A percentile compares a stretch with the other conserved stretches of the same genome.
Conservation (phyloP, 1,140 invertebrate species). For the Caenorhabditis briggsae region DNA sequence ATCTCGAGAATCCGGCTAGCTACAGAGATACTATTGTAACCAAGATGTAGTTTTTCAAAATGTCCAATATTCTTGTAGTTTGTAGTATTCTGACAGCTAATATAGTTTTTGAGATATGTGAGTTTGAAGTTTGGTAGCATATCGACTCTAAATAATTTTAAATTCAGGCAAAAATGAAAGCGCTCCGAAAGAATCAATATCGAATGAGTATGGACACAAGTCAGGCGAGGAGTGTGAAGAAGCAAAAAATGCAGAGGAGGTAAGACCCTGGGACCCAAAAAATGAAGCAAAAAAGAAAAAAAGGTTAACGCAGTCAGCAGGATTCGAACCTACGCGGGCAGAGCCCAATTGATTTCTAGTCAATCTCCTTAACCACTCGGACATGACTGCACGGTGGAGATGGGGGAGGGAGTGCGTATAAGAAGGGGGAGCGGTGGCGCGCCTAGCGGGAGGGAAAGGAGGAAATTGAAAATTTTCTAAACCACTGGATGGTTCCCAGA, state of each 20-base stretch:
- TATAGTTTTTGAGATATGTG: too few relatives aligned
- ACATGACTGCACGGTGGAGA: slow-evolving; percentile 52
- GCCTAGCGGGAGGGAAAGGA: background rate
- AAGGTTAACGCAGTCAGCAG: slow-evolving; percentile 63
- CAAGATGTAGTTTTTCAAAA: too few relatives aligned
- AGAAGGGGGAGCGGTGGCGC: background rate
- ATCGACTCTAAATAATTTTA: background rate
- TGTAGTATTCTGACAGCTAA: too few relatives aligned
- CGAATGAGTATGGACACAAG: slow-evolving; percentile 55
- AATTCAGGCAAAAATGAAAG: slow-evolving; percentile 60
- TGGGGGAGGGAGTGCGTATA: too few relatives aligned
- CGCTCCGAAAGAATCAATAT: slow-evolving; percentile 52
- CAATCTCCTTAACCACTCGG: slow-evolving; percentile 66
- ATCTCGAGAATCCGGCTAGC: too few relatives aligned
- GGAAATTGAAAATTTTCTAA: background rate
- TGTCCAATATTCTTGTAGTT: too few relatives aligned
- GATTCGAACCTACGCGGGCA: slow-evolving; percentile 70
- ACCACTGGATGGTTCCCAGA: background rate
- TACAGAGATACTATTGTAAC: too few relatives aligned
- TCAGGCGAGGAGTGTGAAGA: slow-evolving; percentile 69
- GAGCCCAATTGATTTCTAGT: slow-evolving; percentile 69
- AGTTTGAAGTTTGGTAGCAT: too few relatives aligned
- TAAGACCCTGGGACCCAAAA: slow-evolving; percentile 15
- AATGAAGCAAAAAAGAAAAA: slow-evolving; percentile 2
- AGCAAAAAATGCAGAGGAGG: slow-evolving; percentile 75